phyloP scores from a whole-genome alignment of 2,113 vertebrate species.

The Puffinus mauretanicus region DNA sequence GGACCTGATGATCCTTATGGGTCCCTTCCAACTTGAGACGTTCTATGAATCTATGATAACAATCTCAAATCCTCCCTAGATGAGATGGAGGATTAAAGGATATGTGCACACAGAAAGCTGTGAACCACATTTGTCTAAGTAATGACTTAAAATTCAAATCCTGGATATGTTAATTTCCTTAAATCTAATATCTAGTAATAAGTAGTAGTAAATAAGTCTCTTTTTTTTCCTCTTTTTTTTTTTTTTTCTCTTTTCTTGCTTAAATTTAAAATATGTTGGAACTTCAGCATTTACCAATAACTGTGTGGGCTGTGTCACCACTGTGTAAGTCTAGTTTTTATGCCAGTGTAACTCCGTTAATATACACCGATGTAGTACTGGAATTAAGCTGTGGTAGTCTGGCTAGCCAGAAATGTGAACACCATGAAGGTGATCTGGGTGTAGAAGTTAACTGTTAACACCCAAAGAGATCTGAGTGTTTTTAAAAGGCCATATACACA shows the following conservation, averaged over 20 bases:
- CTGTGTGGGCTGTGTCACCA: not conserved
- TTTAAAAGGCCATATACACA: not conserved
- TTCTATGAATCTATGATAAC: not conserved
- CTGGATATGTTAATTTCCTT: not conserved
- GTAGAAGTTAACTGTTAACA: not conserved
- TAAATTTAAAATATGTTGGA: not conserved
- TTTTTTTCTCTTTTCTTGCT: not conserved
- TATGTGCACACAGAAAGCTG: not conserved
- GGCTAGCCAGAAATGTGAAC: not conserved
- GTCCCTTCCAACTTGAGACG: not conserved
- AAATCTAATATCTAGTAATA: not conserved
- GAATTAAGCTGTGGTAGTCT: not conserved
- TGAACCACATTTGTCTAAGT: not conserved
- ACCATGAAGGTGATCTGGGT: not conserved
- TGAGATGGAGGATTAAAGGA: not conserved
- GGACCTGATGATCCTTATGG: not conserved
- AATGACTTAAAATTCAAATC: not conserved
- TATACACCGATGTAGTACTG: no score
- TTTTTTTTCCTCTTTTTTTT: not conserved
- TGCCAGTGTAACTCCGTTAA: not conserved
- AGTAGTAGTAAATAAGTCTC: not conserved
- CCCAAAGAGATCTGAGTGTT: not conserved
- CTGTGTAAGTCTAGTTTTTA: not conserved
- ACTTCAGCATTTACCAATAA: not conserved
- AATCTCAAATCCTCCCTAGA: not conserved